These are phyloP conservation scores for Scyliorhinus canicula DNA, from an alignment of 2,797 vertebrate genomes.

Conservation along the genomic window DNA sequence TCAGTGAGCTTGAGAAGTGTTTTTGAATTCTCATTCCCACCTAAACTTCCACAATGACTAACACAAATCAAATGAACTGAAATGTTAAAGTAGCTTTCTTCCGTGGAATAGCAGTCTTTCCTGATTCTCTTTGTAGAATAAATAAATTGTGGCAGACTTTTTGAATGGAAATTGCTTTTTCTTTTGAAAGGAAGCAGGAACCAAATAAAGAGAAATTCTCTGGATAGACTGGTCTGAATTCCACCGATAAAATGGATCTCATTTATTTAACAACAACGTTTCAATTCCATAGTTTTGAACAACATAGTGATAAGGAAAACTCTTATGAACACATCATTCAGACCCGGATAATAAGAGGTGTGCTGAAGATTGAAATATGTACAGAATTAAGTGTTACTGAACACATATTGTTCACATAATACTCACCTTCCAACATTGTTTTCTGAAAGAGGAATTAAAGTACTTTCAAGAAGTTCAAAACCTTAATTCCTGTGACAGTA, in stretches of 20 bases:
- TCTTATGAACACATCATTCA: background rate
- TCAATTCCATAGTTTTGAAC: background rate
- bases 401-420: too few species aligned
- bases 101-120: background rate
- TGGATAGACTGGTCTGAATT: background rate
- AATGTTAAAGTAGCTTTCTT: background rate
- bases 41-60: too few species aligned
- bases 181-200: background rate
- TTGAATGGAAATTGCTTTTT: too few species aligned
- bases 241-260: background rate
- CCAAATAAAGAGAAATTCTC: background rate
- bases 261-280: background rate
- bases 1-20: background rate
- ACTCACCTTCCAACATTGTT: background rate
- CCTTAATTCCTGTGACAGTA: background rate
- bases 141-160: background rate
- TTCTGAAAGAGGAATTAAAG: background rate
- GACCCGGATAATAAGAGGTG: background rate
- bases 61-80: background rate
- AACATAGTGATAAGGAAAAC: background rate
- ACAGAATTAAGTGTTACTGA: background rate
- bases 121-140: background rate
- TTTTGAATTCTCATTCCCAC: background rate
- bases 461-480: background rate
- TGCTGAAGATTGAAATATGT: background rate